Conservation (phyloP, 2,113 vertebrate species). For the Spheniscus mendiculus region DNA sequence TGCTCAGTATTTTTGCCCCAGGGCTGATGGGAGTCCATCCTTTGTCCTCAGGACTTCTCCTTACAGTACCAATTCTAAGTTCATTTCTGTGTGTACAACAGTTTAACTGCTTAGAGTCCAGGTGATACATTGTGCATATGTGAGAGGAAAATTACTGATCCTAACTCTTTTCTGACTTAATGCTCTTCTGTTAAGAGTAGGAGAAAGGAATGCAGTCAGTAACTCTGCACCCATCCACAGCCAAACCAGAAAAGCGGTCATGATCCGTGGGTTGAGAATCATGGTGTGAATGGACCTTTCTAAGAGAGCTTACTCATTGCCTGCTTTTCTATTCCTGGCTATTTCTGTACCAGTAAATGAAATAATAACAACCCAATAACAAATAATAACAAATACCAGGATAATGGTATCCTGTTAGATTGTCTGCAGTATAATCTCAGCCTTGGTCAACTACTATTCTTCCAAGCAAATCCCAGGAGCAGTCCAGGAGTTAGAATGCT, state of each 20-base stretch:
- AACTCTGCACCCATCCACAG: not conserved
- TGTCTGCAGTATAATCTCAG: not conserved
- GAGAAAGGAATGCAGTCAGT: not conserved
- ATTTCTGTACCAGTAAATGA: not conserved
- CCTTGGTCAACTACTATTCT: too few species aligned
- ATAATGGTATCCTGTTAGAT: not conserved
- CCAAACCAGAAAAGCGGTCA: not conserved
- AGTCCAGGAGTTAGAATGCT: not conserved
- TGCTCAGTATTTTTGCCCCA: not conserved
- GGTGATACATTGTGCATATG: not conserved
- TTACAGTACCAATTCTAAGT: not conserved
- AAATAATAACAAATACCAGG: not conserved
- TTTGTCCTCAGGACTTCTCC: not conserved
- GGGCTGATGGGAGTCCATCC: not conserved
- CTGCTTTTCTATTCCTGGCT: conserved; percentile 3
- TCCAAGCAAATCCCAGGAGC: not conserved
- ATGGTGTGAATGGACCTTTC: not conserved
- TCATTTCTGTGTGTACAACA: not conserved
- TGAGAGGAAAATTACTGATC: not conserved
- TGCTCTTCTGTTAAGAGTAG: not conserved
- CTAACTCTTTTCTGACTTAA: not conserved
- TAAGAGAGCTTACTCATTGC: not conserved
- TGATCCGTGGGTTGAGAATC: not conserved
- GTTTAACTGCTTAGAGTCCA: not conserved
- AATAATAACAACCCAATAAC: not conserved